phyloP scores from a whole-genome alignment of 2,888 invertebrate species.

The Ischnus inquisitorius region DNA sequence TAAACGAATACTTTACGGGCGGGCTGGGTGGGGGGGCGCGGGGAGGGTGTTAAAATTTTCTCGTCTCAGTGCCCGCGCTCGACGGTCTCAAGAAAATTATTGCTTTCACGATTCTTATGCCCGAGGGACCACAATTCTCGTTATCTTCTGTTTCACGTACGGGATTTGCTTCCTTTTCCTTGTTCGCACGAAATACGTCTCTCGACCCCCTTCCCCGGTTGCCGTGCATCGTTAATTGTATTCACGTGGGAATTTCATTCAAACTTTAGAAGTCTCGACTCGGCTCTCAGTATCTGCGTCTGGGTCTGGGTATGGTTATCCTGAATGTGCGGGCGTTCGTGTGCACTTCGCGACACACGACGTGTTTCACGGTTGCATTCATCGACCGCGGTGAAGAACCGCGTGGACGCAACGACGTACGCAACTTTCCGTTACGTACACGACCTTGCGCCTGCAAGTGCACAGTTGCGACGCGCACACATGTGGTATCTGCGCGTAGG shows the following conservation, averaged over 20 bases:
- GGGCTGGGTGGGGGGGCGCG: background rate
- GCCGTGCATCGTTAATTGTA: constrained; percentile 11
- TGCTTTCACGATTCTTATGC: constrained; percentile 11
- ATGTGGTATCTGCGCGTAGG: background rate
- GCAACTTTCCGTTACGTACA: background rate
- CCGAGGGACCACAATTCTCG: constrained; percentile 14
- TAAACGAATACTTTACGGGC: constrained; percentile 16
- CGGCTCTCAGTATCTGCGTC: background rate
- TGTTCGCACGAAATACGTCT: background rate
- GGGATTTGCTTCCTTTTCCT: constrained; percentile 3
- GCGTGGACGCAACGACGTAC: background rate
- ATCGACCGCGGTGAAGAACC: background rate
- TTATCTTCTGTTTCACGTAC: constrained; percentile 4
- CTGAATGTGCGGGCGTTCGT: no score
- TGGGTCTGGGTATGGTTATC: background rate
- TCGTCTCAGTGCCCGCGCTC: constrained; percentile 19
- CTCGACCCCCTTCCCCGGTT: background rate
- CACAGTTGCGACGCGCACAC: constrained; percentile 8
- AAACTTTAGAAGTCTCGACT: constrained; percentile 17
- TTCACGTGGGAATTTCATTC: constrained; percentile 14
- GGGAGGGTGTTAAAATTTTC: constrained; percentile 14
- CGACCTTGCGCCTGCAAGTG: background rate
- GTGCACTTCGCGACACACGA: constrained; percentile 12
- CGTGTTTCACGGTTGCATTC: constrained; percentile 27
- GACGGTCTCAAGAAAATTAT: constrained; percentile 36